These are phyloP conservation scores for Opisthocomus hoazin DNA, from an alignment of 2,113 vertebrate species.

Conservation along the genomic window DNA sequence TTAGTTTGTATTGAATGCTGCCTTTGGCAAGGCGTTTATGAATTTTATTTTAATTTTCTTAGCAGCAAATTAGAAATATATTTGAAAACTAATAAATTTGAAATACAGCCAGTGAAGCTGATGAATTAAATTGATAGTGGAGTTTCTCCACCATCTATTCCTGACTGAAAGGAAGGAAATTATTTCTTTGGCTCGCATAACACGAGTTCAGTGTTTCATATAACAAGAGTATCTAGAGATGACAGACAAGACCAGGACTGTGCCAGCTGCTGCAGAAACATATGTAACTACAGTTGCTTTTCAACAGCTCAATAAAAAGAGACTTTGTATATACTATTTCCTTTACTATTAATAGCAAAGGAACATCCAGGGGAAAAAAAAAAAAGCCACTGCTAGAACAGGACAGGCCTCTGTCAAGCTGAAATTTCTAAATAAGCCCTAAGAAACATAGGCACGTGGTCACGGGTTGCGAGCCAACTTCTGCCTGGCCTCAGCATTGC, in stretches of 20 bases:
- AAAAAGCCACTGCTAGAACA: background rate
- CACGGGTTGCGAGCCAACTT: background rate
- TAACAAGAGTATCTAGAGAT: slow-evolving; percentile 20
- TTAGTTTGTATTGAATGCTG: slow-evolving; percentile 38
- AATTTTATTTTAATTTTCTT: slow-evolving; percentile 57
- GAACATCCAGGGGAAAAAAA: background rate
- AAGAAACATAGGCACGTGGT: background rate
- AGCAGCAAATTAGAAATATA: slow-evolving; percentile 43
- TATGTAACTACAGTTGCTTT: background rate
- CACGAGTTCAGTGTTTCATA: slow-evolving; percentile 24
- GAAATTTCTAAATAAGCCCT: background rate
- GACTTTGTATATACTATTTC: background rate
- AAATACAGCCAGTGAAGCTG: slow-evolving; percentile 39
- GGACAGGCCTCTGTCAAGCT: background rate
- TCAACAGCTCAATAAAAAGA: slow-evolving; percentile 5
- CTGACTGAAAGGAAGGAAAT: slow-evolving; percentile 31
- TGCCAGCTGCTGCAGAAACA: slow-evolving; percentile 17
- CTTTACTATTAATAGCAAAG: background rate
- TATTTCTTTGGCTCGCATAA: background rate
- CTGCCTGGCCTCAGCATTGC: background rate
- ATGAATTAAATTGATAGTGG: slow-evolving; percentile 44
- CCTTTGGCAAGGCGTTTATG: slow-evolving; percentile 19
- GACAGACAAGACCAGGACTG: background rate
- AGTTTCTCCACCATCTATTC: slow-evolving; percentile 4
- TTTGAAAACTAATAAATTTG: slow-evolving; percentile 60